phyloP scores from a whole-genome alignment of 2,888 invertebrate genomes.

The Euclidia mi region DNA sequence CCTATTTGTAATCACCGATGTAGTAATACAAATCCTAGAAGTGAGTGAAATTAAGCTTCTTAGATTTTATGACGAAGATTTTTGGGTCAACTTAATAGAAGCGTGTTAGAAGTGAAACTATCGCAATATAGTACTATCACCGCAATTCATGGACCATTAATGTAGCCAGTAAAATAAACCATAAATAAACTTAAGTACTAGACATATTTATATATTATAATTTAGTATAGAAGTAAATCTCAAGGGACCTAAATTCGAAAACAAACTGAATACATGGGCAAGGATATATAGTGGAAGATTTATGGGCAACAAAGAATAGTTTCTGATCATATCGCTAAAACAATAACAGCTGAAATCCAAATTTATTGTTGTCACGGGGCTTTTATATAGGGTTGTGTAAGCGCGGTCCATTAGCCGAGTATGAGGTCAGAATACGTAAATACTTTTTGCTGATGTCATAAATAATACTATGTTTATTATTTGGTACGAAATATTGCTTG shows the following conservation, averaged over 20 bases:
- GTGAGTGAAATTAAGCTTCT: too few species aligned
- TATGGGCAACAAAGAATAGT: not conserved
- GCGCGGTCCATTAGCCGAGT: constrained; percentile 2
- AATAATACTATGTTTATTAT: not conserved
- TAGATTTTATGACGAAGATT: too few species aligned
- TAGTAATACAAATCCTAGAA: too few species aligned
- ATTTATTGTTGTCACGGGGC: constrained; percentile 11
- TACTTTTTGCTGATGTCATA: not conserved
- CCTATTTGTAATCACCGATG: too few species aligned
- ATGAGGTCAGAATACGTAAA: constrained; percentile 9
- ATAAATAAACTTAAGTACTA: too few species aligned
- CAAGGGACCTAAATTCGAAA: not conserved
- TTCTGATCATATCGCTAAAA: not conserved
- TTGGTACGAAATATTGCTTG: not conserved
- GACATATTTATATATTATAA: too few species aligned
- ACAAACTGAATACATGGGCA: not conserved
- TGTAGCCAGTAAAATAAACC: too few species aligned
- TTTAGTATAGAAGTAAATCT: not conserved
- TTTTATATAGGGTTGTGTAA: constrained; percentile 5
- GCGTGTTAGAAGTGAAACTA: too few species aligned
- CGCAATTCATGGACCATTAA: too few species aligned
- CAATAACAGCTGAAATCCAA: constrained; percentile 9
- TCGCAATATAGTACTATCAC: too few species aligned
- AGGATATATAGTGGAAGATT: not conserved
- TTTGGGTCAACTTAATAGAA: too few species aligned